Base-by-base conservation (phyloP, 2,888 invertebrate species). In the Plutella xylostella region DNA sequence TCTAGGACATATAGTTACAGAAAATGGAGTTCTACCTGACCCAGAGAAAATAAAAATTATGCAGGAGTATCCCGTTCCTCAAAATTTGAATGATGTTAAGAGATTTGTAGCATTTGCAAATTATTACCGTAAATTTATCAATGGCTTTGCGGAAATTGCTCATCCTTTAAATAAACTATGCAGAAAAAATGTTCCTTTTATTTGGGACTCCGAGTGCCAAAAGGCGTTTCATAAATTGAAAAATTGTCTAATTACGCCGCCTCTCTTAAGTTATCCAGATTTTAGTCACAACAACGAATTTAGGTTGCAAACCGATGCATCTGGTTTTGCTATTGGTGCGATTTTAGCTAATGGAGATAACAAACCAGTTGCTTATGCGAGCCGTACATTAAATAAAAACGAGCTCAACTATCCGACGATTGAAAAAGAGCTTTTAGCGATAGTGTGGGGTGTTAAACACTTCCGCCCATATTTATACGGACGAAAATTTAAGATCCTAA, bases 201-300 rank as follows among this genome's bases (percentile, higher is more conserved):
- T n/a, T n/a, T n/a, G n/a, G n/a, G n/a, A n/a, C n/a, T n/a, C n/a
- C n/a, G 48, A 59, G 40, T 58, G 50, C 9, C 40, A 54, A 39
- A 30, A 57, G 35, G 43, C 53, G 12, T 55, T 59, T 20, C 33
- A 43, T 41, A 17, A 17, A 4, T 57, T 57, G 19, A 66, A n/a
- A n/a, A n/a, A n/a, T n/a, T n/a, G n/a, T n/a, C 49, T 65, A 1
- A 54, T 49, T 6, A 58, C 57, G 22, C 53, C 57, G 30, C 67
- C 67, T 1, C 52, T 71, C 6, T 46, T 73, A 17, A 54, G 61
- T 46, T 70, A 65, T 33, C 65, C 65, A 5, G 61, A 68, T 43
- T 72, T 72, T 17, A 17, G 11, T 5, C n/a, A n/a, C n/a, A n/a
- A n/a, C n/a, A 45, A 45, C 14, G 18, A 14, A 19, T 44, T 44